Percentiles rank a stretch among this genome's conserved stretches.
Evolutionary conservation across 2,797 vertebrate species (phyloP).

Genomic region (Melanotaenia pygmaea): DNA sequence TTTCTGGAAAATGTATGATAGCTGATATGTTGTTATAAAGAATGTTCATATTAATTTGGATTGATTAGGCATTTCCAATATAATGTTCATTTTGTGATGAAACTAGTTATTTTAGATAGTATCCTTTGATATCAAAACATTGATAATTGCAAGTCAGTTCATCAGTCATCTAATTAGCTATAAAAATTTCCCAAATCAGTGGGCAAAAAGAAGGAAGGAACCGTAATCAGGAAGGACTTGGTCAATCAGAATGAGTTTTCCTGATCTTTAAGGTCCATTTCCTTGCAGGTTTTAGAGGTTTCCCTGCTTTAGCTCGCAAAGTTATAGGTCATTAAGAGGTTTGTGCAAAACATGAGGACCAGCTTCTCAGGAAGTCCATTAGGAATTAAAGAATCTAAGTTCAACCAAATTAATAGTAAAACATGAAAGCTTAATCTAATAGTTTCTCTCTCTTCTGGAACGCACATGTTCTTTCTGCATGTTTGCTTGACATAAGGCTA

Average conservation of each 20-base stretch:
- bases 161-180: not conserved
- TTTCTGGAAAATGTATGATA: not conserved
- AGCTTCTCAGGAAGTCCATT: not conserved
- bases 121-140: not conserved
- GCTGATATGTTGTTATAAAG: not conserved
- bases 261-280: not conserved
- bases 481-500: not conserved
- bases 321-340: not conserved
- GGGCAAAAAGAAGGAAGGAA: not conserved
- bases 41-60: not conserved
- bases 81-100: not conserved
- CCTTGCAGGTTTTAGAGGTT: not conserved
- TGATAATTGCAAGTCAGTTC: not conserved
- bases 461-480: not conserved
- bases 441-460: not conserved
- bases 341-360: not conserved
- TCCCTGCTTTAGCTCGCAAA: not conserved
- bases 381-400: not conserved
- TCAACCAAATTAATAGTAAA: not conserved
- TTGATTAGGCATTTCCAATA: not conserved
- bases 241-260: not conserved
- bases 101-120: not conserved
- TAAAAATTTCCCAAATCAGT: not conserved
- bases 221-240: not conserved
- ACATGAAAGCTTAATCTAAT: not conserved